Evolutionary conservation across 23 tunicate genomes (phyloP).

Genomic region (Oikopleura vanhoeffeni): DNA sequence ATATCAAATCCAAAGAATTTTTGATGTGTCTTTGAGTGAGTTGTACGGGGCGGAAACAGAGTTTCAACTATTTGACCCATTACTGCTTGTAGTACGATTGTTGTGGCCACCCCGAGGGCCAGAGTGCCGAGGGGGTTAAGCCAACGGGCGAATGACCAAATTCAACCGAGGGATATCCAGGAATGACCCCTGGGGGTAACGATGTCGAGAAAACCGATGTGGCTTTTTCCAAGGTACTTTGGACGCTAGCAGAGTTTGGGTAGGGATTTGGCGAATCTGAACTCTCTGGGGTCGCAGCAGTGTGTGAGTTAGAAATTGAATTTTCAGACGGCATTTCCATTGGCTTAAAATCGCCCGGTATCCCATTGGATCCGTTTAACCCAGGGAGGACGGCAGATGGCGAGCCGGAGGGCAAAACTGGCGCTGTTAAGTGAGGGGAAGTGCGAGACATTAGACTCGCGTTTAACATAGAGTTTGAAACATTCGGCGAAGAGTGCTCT

Average conservation of each 20-base stretch:
- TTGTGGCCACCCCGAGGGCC: slow-evolving; percentile 12
- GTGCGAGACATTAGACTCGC: background rate
- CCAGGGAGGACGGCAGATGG: slow-evolving; percentile 7
- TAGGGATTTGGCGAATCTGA: background rate
- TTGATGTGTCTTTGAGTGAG: no score
- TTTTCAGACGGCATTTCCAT: background rate
- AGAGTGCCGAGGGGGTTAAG: background rate
- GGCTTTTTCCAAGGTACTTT: background rate
- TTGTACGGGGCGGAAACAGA: no score
- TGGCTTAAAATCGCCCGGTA: no score
- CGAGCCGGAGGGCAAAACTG: background rate
- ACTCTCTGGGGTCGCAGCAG: background rate
- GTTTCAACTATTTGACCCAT: no score
- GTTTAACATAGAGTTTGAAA: background rate
- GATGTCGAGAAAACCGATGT: background rate
- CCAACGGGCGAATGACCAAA: background rate
- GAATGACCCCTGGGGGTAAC: background rate
- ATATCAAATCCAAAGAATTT: no score
- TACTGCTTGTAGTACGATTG: slow-evolving; percentile 13
- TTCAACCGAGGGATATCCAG: background rate
- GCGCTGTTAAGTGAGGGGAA: background rate
- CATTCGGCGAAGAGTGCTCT: slow-evolving; percentile 4
- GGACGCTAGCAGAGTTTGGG: background rate
- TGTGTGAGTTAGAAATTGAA: background rate
- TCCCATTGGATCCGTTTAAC: background rate